Conservation (phyloP, 2,113 vertebrate genomes). For the Meriones unguiculatus region DNA sequence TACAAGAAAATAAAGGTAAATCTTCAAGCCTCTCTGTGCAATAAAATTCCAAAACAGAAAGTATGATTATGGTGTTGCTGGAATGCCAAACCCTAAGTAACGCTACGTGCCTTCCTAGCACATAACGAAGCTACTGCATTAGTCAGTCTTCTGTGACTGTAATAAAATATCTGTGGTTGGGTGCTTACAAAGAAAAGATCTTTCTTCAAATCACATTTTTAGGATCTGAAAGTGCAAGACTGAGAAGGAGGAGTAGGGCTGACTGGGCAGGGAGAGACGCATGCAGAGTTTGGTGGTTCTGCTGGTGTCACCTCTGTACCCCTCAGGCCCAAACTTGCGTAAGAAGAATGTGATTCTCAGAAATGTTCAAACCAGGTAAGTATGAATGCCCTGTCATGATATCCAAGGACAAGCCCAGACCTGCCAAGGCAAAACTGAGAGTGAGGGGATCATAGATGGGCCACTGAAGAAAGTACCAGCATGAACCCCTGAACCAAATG, state of each 20-base stretch:
- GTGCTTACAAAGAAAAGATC: background rate
- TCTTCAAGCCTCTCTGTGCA: background rate
- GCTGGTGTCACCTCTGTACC: background rate
- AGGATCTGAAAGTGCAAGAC: background rate
- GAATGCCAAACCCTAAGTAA: background rate
- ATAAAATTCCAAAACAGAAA: constrained; percentile 35
- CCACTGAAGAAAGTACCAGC: background rate
- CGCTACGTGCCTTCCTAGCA: background rate
- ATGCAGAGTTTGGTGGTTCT: too few species aligned
- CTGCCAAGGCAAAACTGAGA: background rate
- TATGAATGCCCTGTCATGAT: background rate
- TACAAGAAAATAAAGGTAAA: background rate
- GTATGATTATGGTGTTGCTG: background rate
- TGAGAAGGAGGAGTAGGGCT: background rate
- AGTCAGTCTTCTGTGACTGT: background rate
- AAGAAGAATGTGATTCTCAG: background rate
- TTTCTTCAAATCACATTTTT: background rate
- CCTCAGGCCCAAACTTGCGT: background rate
- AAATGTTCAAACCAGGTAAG: background rate
- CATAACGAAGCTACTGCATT: background rate
- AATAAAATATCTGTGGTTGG: background rate
- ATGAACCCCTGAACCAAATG: background rate
- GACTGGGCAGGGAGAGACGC: background rate
- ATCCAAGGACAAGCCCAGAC: background rate
- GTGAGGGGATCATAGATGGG: background rate